These are phyloP conservation scores for Mola mola DNA, from an alignment of 2,113 vertebrate genomes.

Conservation along the genomic window DNA sequence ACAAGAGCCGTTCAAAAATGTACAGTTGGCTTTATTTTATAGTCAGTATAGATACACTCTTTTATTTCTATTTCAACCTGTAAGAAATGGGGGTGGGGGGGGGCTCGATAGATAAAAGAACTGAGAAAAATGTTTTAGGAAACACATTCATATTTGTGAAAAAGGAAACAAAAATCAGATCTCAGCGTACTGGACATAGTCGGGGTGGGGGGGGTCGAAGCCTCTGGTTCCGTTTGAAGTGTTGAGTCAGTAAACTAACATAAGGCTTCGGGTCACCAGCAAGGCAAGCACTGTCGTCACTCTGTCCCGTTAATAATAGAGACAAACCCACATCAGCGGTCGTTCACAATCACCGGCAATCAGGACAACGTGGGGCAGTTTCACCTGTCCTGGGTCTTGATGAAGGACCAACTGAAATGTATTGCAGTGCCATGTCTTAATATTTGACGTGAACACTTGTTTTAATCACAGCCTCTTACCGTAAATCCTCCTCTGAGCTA, in stretches of 20 bases:
- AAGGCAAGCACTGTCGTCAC: constrained; percentile 60
- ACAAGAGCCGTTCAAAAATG: constrained; percentile 64
- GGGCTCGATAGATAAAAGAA: constrained; percentile 41
- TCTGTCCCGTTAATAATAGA: constrained; percentile 34
- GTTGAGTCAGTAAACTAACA: constrained; percentile 55
- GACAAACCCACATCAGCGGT: constrained; percentile 46
- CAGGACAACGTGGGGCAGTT: constrained; percentile 33
- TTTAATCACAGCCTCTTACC: constrained; percentile 21
- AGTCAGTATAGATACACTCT: constrained; percentile 74
- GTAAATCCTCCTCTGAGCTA: constrained; percentile 36
- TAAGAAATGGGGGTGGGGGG: constrained; percentile 71
- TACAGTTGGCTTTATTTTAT: constrained; percentile 76
- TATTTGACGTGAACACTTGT: constrained; percentile 17
- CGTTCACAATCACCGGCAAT: constrained; percentile 58
- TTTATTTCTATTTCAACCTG: constrained; percentile 75
- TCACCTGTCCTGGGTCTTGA: neutral
- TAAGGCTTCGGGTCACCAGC: constrained; percentile 70
- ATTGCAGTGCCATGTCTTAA: constrained; percentile 44
- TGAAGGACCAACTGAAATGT: constrained; percentile 31
- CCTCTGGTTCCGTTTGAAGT: constrained; percentile 47
- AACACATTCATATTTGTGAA: constrained; percentile 68
- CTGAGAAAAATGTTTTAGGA: constrained; percentile 57
- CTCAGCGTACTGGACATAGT: constrained; percentile 33
- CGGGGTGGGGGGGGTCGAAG: constrained; percentile 50
- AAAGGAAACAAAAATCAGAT: constrained; percentile 25